Conservation (phyloP, 2,888 invertebrate genomes). For the Drymonia ruficornis region DNA sequence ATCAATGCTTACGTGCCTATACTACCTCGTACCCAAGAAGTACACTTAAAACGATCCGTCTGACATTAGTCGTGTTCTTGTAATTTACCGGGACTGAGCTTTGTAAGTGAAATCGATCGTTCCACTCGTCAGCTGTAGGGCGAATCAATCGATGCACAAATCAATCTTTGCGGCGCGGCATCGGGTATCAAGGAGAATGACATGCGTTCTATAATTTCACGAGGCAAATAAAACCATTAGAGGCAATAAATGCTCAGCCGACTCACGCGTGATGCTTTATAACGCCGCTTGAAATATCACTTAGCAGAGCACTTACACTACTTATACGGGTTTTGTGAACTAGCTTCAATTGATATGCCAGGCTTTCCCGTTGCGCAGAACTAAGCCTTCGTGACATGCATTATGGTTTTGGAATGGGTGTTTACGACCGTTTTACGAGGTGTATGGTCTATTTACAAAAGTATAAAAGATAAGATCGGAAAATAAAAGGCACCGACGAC, state of each 20-base stretch:
- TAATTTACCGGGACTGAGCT: neutral
- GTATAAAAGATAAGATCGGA: conserved; percentile 33
- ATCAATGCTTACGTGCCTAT: too few relatives aligned
- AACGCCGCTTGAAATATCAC: conserved; percentile 53
- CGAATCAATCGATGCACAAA: conserved; percentile 10
- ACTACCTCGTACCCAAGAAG: too few relatives aligned
- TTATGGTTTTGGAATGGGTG: conserved; percentile 27
- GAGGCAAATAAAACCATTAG: conserved; percentile 65
- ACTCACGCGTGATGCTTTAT: conserved; percentile 58
- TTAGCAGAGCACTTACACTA: conserved; percentile 19
- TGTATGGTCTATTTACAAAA: conserved; percentile 35
- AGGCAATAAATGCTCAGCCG: conserved; percentile 61
- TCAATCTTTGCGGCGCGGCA: conserved; percentile 16
- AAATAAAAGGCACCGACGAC: conserved; percentile 42
- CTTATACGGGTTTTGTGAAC: conserved; percentile 39
- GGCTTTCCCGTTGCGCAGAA: conserved; percentile 49
- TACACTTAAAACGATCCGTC: too few relatives aligned
- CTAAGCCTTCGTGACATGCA: conserved; percentile 52
- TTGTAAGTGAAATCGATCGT: conserved; percentile 3
- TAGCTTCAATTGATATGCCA: conserved; percentile 49
- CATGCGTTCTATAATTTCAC: conserved; percentile 60
- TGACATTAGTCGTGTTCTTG: neutral
- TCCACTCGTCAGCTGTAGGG: too few relatives aligned
- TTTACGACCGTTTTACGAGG: conserved; percentile 15
- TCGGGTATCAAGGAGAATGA: conserved; percentile 25